Evolutionary conservation across 2,888 invertebrate genomes (phyloP).

Genomic region (Catocala nupta): DNA sequence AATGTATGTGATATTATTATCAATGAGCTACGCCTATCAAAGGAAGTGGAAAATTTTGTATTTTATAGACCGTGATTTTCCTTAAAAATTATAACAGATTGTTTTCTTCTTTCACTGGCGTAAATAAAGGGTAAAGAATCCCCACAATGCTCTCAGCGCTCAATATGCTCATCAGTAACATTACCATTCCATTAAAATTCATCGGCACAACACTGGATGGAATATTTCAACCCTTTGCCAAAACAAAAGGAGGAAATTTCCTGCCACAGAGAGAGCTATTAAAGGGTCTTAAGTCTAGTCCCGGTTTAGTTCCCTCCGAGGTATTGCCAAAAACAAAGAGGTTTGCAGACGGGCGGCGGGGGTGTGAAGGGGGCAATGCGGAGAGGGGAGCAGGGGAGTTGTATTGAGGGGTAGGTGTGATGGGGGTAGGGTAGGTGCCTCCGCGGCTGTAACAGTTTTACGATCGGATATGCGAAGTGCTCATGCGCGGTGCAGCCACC

Average conservation of each 20-base stretch:
- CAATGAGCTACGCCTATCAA: background rate
- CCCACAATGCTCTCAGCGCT: conserved; percentile 29
- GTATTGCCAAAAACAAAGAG: conserved; percentile 84
- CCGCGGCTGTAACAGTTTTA: conserved; percentile 81
- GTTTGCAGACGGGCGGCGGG: conserved; percentile 71
- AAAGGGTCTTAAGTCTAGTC: conserved; percentile 83
- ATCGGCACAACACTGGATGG: conserved; percentile 29
- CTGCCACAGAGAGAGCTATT: conserved; percentile 79
- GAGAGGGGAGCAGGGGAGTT: conserved; percentile 37
- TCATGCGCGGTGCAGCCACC: conserved; percentile 79
- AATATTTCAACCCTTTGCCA: conserved; percentile 67
- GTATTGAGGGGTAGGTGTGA: conserved; percentile 48
- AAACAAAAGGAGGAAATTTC: conserved; percentile 66
- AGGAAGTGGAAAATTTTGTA: no score
- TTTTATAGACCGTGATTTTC: no score
- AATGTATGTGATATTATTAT: background rate
- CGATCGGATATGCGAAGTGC: conserved; percentile 82
- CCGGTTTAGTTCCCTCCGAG: conserved; percentile 74
- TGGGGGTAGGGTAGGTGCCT: conserved; percentile 55
- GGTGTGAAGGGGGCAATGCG: conserved; percentile 52
- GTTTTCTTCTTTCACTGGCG: no score
- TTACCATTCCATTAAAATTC: conserved; percentile 64
- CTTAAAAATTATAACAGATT: no score
- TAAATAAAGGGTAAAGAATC: background rate
- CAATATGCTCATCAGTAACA: conserved; percentile 49